These are phyloP conservation scores for Narcine bancroftii DNA, from an alignment of 2,113 vertebrate genomes.

Conservation along the genomic window DNA sequence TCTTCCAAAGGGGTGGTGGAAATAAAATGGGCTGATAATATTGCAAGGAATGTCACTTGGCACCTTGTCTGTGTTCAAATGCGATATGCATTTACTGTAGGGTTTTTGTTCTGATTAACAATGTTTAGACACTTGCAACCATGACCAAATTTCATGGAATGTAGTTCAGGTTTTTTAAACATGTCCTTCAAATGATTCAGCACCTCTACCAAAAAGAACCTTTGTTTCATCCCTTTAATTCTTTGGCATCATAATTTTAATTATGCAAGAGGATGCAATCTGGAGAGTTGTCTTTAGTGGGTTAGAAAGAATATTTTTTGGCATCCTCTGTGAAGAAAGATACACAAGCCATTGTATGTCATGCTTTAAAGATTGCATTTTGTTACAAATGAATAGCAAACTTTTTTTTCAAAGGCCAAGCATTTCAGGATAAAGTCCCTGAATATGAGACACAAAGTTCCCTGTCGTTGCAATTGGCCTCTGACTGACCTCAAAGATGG, in stretches of 20 bases:
- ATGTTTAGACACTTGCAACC: background rate
- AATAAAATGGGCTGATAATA: too few species aligned
- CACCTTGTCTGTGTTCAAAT: background rate
- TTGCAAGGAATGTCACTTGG: too few species aligned
- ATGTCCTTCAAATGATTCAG: background rate
- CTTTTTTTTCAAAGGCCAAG: slow-evolving; percentile 18
- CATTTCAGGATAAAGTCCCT: background rate
- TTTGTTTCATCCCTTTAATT: background rate
- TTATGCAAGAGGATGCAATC: background rate
- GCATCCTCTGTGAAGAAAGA: background rate
- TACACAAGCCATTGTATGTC: background rate
- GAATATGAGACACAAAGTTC: background rate
- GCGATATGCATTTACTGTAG: background rate
- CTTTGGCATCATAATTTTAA: background rate
- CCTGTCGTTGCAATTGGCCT: background rate
- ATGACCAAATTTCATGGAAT: background rate
- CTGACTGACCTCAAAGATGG: background rate
- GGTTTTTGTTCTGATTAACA: background rate
- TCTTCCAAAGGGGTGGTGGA: background rate
- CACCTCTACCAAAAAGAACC: background rate
- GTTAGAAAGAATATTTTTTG: background rate
- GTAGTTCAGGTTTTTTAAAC: background rate
- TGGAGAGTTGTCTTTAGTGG: background rate
- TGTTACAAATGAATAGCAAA: background rate
- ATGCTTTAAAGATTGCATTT: background rate